phyloP scores from a whole-genome alignment of 2,797 vertebrate genomes.

The Catamblyrhynchus diadema region DNA sequence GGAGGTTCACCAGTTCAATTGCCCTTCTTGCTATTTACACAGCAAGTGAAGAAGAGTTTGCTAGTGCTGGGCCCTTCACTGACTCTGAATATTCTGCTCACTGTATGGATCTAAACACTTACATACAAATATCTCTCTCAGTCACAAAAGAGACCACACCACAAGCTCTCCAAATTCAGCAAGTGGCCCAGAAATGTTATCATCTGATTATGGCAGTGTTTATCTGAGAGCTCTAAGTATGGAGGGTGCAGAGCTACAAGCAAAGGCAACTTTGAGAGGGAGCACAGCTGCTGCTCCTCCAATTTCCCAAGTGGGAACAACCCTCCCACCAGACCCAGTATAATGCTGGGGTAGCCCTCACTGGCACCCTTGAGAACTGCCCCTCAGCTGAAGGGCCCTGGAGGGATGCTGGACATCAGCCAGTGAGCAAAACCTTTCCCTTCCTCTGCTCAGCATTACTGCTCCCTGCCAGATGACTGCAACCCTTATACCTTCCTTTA shows the following conservation, averaged over 20 bases:
- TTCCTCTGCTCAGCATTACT: background rate
- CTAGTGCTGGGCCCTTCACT: background rate
- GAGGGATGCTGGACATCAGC: background rate
- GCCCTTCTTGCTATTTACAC: background rate
- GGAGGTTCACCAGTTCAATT: background rate
- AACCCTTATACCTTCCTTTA: background rate
- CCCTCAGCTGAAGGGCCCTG: background rate
- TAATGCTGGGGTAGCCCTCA: background rate
- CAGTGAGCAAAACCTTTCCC: background rate
- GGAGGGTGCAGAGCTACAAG: background rate
- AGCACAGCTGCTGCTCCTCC: background rate
- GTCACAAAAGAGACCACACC: background rate
- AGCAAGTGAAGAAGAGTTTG: background rate
- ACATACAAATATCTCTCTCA: background rate
- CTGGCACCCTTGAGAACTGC: accelerated
- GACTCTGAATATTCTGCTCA: background rate
- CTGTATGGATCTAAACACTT: background rate
- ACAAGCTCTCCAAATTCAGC: background rate
- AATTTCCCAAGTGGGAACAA: background rate
- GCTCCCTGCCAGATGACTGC: background rate
- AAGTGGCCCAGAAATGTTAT: background rate
- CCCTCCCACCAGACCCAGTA: background rate
- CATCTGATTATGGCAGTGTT: background rate
- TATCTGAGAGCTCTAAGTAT: background rate
- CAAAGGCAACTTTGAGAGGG: background rate